These are phyloP conservation scores for Rhagonycha lutea DNA, from an alignment of 2,888 invertebrate genomes.

Conservation along the genomic window DNA sequence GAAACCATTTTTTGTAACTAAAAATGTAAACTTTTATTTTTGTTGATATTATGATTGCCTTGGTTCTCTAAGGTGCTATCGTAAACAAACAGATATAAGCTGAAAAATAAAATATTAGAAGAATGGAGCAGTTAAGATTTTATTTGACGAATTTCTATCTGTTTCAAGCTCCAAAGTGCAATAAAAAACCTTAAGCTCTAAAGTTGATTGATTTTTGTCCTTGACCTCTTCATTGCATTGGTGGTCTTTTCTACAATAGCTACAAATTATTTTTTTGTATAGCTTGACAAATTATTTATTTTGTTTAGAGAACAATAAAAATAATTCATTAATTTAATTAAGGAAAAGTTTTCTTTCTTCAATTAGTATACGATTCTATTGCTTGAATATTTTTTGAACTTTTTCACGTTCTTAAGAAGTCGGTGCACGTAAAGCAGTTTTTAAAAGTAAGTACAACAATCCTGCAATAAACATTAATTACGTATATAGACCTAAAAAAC, in stretches of 20 bases:
- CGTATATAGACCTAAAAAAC: neutral
- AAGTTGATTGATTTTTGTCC: conserved; percentile 30
- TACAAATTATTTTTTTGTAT: neutral
- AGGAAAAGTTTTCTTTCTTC: neutral
- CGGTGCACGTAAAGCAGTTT: neutral
- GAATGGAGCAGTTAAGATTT: conserved; percentile 20
- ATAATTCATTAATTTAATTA: neutral
- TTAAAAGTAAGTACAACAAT: neutral
- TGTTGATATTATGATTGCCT: neutral
- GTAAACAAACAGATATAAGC: conserved; percentile 4
- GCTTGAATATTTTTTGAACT: neutral
- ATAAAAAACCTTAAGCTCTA: conserved; percentile 24
- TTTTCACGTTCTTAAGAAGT: neutral
- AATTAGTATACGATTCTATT: neutral
- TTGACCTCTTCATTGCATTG: conserved; percentile 10
- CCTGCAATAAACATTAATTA: neutral
- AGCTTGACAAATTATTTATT: neutral
- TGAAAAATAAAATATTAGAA: conserved; percentile 15
- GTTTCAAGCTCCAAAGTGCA: conserved; percentile 18
- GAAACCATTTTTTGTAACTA: neutral
- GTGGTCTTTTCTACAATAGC: neutral
- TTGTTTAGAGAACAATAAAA: neutral
- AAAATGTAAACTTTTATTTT: conserved; percentile 1
- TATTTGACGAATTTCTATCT: conserved; percentile 22
- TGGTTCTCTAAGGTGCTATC: neutral